A percentile compares a stretch with the other conserved stretches of the same genome.
These are phyloP conservation scores for Papilio polytes DNA, from an alignment of 1,140 invertebrate genomes.

Conservation along the genomic window DNA sequence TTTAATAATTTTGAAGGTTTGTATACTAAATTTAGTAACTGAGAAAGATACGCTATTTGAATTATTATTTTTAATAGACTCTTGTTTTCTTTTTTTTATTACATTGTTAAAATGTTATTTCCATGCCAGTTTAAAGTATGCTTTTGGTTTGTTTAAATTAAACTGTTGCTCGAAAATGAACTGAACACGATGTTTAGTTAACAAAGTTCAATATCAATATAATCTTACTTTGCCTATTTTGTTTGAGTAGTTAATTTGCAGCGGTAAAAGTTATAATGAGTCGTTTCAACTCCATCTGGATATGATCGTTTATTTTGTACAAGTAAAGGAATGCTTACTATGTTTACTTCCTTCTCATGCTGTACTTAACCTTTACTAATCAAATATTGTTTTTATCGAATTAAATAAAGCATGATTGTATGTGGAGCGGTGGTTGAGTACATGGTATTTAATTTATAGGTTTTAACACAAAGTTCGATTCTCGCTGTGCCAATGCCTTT, in stretches of 20 bases:
- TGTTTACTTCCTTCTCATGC: not conserved
- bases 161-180: constrained; percentile 18
- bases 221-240: constrained; percentile 20
- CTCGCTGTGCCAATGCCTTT: too few species aligned
- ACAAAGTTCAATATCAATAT: constrained; percentile 26
- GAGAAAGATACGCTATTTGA: too few species aligned
- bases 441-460: too few species aligned
- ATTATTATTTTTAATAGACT: too few species aligned
- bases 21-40: too few species aligned
- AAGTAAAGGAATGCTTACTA: not conserved
- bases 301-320: constrained; percentile 10
- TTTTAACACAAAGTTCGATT: too few species aligned
- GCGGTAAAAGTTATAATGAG: constrained; percentile 24
- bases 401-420: too few species aligned
- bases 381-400: not conserved
- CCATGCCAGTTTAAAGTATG: not conserved
- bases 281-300: constrained; percentile 13
- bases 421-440: too few species aligned
- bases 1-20: too few species aligned
- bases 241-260: constrained; percentile 16
- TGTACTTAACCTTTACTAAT: not conserved
- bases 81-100: not conserved
- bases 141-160: constrained; percentile 10
- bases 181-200: constrained; percentile 18
- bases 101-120: not conserved